phyloP scores from a whole-genome alignment of 2,113 vertebrate species.

The Campylomormyrus tamandua region DNA sequence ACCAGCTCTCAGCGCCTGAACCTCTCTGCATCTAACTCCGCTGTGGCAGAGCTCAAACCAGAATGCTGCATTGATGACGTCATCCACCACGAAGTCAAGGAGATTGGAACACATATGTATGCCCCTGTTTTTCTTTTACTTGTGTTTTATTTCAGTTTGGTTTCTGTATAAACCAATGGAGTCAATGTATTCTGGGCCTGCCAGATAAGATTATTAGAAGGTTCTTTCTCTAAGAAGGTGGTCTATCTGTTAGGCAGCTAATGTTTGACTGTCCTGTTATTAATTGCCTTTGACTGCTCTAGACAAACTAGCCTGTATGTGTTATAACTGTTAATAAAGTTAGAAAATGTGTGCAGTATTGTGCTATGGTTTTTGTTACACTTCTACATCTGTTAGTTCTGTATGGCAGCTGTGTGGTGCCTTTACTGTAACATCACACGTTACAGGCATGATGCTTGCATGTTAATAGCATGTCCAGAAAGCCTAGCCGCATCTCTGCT shows the following conservation, averaged over 20 bases:
- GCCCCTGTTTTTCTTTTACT: background rate
- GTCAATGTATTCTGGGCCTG: background rate
- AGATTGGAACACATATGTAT: conserved; percentile 98
- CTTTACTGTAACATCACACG: background rate
- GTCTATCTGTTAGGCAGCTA: background rate
- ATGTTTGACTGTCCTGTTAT: background rate
- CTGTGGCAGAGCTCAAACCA: conserved; percentile 84
- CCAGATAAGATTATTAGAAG: background rate
- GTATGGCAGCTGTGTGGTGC: background rate
- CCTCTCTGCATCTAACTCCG: conserved; percentile 86
- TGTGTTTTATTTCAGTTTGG: background rate
- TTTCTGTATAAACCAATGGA: background rate
- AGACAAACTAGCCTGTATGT: background rate
- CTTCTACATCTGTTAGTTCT: background rate
- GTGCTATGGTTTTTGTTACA: background rate
- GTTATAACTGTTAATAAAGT: background rate
- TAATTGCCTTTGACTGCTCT: background rate
- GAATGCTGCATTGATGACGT: conserved; percentile 96
- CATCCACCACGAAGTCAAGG: conserved; percentile 98
- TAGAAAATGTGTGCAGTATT: background rate
- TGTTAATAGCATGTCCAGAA: background rate
- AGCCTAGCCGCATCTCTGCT: background rate
- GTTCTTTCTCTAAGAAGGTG: background rate
- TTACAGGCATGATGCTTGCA: background rate
- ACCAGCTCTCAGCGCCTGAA: conserved; percentile 97